Conservation (phyloP, 2,888 invertebrate genomes). For the Eurytoma californica region DNA sequence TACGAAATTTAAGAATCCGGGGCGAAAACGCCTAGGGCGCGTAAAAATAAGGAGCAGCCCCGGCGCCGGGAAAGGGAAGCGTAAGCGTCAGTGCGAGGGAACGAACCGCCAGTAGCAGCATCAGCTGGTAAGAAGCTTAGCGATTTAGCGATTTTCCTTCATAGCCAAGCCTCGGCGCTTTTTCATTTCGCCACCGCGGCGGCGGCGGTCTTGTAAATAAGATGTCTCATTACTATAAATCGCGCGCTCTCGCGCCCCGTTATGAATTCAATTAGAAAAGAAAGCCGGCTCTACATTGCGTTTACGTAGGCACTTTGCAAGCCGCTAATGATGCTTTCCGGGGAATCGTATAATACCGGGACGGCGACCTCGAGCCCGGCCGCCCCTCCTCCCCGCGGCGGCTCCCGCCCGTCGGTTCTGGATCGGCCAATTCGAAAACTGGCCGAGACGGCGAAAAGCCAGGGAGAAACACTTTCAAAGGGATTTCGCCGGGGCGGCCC, state of each 20-base stretch:
- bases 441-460: conserved; percentile 23
- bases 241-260: conserved; percentile 53
- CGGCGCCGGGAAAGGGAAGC: neutral
- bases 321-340: conserved; percentile 33
- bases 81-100: neutral
- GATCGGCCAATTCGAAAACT: conserved; percentile 23
- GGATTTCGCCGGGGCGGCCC: conserved; percentile 29
- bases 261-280: conserved; percentile 60
- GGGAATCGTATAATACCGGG: conserved; percentile 22
- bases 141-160: conserved; percentile 63
- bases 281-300: conserved; percentile 24
- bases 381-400: neutral
- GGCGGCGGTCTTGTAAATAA: conserved; percentile 60
- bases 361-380: too few species aligned
- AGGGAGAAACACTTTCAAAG: conserved; percentile 29
- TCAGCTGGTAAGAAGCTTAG: conserved; percentile 63
- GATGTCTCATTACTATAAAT: conserved; percentile 65
- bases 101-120: conserved; percentile 29
- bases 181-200: conserved; percentile 57
- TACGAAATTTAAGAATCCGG: conserved; percentile 33
- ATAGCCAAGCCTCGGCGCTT: conserved; percentile 57
- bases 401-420: neutral
- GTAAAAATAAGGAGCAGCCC: conserved; percentile 39
- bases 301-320: conserved; percentile 41
- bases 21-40: conserved; percentile 36